Base-by-base conservation (phyloP, 2,113 vertebrate genomes). In the Nycticryphes semicollaris region DNA sequence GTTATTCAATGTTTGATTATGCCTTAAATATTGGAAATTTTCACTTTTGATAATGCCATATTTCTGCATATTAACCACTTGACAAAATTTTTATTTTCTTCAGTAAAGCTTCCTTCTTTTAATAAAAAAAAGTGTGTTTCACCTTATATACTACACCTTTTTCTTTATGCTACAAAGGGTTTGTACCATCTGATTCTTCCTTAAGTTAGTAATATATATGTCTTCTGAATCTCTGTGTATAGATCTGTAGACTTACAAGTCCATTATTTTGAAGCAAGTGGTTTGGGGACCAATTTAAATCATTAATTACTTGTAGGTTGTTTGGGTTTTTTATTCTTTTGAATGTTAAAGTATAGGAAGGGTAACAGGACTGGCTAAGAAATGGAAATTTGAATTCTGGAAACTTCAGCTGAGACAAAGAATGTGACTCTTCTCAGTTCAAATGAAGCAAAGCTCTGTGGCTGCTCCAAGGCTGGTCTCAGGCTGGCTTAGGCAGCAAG, bases 131-230 rank as follows among this genome's bases (percentile, higher is more conserved):
- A 25, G 20, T 25, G 8, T 3, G 4, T 35, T 9, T 51, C 16
- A 51, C 17, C 0, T n/a, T n/a, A n/a, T n/a, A n/a, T n/a, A n/a
- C 9, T 31, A 6, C 6, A 8, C 3, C 15, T 63, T 12, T 84
- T 81, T 10, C 4, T 64, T 87, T 15, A 25, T 21, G 9, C 14
- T 62, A 17, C 12, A 20, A 59, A 54, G 23, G 0, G 1, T 63
- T 68, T 45, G 17, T 54, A 11, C 10, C 0, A 7, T 45, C 21
- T 84, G 16, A 50, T 70, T 93, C 37, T 70, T 93, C 37, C 7
- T 70, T 25, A 75, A 6, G 3, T 7, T 43, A 67, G 23, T 13
- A 37, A 18, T 30, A 20, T 24, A 7, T 27, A 24, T 8, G 4
- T 83, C 7, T 43, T 83, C 47, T 67, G 39, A 67, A 75, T 33